Evolutionary conservation across 2,888 invertebrate species (phyloP).

Genomic region (Pristionchus maxplancki): DNA sequence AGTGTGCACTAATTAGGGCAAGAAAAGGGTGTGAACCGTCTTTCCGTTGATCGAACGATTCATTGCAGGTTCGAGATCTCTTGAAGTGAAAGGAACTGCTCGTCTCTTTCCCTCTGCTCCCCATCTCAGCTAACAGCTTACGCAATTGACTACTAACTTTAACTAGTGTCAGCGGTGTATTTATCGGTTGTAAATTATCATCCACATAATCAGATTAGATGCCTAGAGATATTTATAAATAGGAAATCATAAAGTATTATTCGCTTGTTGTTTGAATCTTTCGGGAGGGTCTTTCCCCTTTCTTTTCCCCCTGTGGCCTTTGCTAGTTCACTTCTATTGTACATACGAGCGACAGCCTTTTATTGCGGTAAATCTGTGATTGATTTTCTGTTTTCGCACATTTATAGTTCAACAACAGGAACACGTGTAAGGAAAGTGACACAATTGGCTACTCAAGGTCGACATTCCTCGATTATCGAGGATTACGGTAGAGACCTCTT

Average conservation of each 20-base stretch:
- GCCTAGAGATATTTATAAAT: conserved; percentile 20
- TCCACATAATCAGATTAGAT: background rate
- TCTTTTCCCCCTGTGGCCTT: background rate
- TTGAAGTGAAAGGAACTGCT: conserved; percentile 21
- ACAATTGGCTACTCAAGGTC: conserved; percentile 41
- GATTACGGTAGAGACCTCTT: conserved; percentile 35
- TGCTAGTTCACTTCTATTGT: conserved; percentile 43
- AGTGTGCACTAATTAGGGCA: background rate
- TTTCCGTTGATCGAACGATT: background rate
- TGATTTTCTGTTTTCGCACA: background rate
- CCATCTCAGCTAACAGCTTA: conserved; percentile 29
- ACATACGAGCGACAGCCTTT: conserved; percentile 30
- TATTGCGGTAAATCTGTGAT: conserved; percentile 31
- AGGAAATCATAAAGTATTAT: conserved; percentile 29
- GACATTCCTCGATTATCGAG: conserved; percentile 46
- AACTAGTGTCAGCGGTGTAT: conserved; percentile 45
- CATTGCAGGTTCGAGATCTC: conserved; percentile 52
- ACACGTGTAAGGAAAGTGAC: conserved; percentile 2
- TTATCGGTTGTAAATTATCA: conserved; percentile 27
- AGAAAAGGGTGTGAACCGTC: background rate
- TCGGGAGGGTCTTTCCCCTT: background rate
- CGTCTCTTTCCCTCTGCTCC: background rate
- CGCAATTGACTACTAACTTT: conserved; percentile 44
- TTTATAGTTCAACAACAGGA: conserved; percentile 3
- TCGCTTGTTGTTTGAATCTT: conserved; percentile 26